Conservation (phyloP, 1,140 invertebrate genomes). For the Archegozetes longisetosus region DNA sequence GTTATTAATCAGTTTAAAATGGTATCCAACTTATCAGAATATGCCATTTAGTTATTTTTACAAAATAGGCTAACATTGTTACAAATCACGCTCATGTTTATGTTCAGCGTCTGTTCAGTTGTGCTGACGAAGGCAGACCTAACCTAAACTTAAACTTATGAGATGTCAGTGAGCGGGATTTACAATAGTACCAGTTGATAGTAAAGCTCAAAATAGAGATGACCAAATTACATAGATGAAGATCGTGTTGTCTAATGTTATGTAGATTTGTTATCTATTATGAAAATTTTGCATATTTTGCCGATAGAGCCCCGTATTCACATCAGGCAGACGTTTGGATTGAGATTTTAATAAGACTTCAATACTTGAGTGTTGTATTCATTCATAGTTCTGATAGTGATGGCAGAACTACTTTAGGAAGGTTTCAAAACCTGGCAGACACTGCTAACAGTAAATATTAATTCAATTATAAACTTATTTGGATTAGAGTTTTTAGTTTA, state of each 20-base stretch:
- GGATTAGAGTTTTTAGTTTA: neutral
- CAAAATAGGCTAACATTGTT: no score
- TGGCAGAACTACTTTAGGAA: constrained; percentile 70
- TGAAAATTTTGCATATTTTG: neutral
- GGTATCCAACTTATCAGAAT: no score
- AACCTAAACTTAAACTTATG: no score
- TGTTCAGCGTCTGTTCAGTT: no score
- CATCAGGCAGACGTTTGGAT: constrained; percentile 42
- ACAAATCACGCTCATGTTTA: no score
- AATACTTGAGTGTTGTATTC: constrained; percentile 89
- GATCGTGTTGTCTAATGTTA: no score
- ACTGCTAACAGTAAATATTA: constrained; percentile 43
- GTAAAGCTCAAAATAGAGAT: no score
- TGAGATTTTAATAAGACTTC: constrained; percentile 75
- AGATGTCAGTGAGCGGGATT: no score
- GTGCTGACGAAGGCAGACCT: no score
- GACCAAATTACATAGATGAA: no score
- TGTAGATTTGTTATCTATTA: neutral
- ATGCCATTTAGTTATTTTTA: no score
- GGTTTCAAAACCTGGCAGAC: constrained; percentile 56
- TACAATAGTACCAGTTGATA: no score
- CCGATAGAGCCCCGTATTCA: constrained; percentile 61
- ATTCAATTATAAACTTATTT: neutral
- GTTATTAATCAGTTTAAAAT: neutral
- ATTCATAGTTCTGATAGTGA: constrained; percentile 93